Evolutionary conservation across 2,888 invertebrate species (phyloP).

Genomic region (Macrosiphum euphorbiae): DNA sequence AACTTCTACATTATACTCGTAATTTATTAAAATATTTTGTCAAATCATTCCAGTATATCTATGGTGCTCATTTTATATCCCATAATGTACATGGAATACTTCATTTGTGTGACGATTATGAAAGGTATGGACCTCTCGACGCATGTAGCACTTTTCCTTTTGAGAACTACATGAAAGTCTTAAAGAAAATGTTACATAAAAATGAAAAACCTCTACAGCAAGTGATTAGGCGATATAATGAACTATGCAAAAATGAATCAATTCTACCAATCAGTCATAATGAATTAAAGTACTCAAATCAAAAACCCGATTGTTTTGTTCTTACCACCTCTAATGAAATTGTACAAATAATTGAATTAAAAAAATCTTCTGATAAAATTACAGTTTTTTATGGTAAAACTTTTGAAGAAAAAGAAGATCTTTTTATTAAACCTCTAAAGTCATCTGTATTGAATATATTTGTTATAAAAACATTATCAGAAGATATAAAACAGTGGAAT

Average conservation of each 20-base stretch:
- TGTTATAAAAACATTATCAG: too few relatives aligned
- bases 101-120: neutral
- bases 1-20: neutral
- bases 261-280: neutral
- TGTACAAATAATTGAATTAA: neutral
- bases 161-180: neutral
- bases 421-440: too few relatives aligned
- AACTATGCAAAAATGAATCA: neutral
- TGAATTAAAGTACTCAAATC: neutral
- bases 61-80: slow-evolving; percentile 4
- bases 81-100: slow-evolving; percentile 23
- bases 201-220: neutral
- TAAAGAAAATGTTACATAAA: neutral
- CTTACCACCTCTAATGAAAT: neutral
- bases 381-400: neutral
- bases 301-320: neutral
- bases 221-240: neutral
- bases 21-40: slow-evolving; percentile 12
- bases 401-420: neutral
- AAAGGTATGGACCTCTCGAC: neutral
- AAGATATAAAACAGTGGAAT: too few relatives aligned
- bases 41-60: neutral
- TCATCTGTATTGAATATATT: too few relatives aligned
- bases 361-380: neutral
- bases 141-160: neutral